These are phyloP conservation scores for Peromyscus maniculatus DNA, from an alignment of 2,113 vertebrate species.

Conservation along the genomic window DNA sequence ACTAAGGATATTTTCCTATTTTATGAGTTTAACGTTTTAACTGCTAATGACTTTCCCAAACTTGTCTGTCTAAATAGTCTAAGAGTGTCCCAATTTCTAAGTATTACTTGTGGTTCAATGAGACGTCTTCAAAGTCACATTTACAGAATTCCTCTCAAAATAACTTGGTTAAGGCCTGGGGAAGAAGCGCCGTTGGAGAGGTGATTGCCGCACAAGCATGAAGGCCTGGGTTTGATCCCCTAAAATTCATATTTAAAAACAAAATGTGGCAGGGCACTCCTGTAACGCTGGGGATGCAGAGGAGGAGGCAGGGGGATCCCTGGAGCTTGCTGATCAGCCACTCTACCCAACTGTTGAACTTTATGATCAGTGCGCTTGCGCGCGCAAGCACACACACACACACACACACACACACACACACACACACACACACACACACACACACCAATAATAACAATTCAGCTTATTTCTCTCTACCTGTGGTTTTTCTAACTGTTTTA, in stretches of 20 bases:
- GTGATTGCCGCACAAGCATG: neutral
- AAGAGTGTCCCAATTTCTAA: neutral
- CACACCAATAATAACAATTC: neutral
- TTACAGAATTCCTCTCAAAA: neutral
- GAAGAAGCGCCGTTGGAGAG: no score
- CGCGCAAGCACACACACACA: neutral
- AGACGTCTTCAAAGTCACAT: neutral
- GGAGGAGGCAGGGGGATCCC: neutral
- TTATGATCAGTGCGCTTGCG: no score
- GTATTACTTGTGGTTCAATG: neutral
- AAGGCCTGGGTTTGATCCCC: neutral
- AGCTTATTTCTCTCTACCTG: neutral
- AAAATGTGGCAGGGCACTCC: no score
- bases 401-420: neutral
- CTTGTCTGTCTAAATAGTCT: neutral
- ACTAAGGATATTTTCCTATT: conserved; percentile 20
- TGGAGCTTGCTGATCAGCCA: no score
- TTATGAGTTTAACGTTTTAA: neutral
- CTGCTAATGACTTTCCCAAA: neutral
- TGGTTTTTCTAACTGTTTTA: neutral
- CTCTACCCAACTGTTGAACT: no score
- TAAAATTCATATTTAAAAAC: neutral
- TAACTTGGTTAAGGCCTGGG: neutral
- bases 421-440: neutral
- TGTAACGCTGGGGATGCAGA: no score